Evolutionary conservation across 2,888 invertebrate genomes (phyloP), one percentile per base, ranked within the genome.

Genomic region (Proisotoma minuta): DNA sequence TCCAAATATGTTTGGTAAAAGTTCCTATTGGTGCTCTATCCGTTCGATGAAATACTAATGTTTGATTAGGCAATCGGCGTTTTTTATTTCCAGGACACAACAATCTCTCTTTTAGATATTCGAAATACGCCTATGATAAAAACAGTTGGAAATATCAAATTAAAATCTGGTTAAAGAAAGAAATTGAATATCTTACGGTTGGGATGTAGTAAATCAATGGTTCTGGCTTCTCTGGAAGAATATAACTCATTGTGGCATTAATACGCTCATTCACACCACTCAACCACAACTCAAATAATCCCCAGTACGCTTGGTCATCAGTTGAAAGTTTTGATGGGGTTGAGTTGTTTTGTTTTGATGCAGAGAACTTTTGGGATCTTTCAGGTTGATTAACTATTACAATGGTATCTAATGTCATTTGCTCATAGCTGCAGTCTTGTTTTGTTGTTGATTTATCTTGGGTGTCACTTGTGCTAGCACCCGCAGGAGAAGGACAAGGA

Each of bases 251-350:
- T 15, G 85, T 83, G 69, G 85, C 84, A 78, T 89, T 89, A 57
- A 90, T 85, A 24, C 85, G 80, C 76, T 90, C 89, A 10, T 88
- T 88, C 15, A 88, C 85, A 74, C 87, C 85, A 1, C 85, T 84
- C 49, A 89, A 78, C 89, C 90, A 90, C 53, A 84, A 82, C 10
- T 83, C 78, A 76, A 88, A 89, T n/a, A n/a, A n/a, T n/a, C n/a
- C n/a, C n/a, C n/a, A n/a, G n/a, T n/a, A n/a, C n/a, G n/a, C n/a
- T n/a, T n/a, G n/a, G n/a, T n/a, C n/a, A n/a, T n/a, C n/a, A n/a
- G n/a, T n/a, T n/a, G n/a, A n/a, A n/a, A n/a, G n/a, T n/a, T n/a
- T n/a, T n/a, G n/a, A n/a, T n/a, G n/a, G n/a, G n/a, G n/a, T n/a
- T n/a, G n/a, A n/a, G n/a, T n/a, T n/a, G n/a, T n/a, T n/a, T n/a